Percentiles rank a stretch among this genome's conserved stretches.
Conservation (phyloP, 2,113 vertebrate species). For the Suncus etruscus region DNA sequence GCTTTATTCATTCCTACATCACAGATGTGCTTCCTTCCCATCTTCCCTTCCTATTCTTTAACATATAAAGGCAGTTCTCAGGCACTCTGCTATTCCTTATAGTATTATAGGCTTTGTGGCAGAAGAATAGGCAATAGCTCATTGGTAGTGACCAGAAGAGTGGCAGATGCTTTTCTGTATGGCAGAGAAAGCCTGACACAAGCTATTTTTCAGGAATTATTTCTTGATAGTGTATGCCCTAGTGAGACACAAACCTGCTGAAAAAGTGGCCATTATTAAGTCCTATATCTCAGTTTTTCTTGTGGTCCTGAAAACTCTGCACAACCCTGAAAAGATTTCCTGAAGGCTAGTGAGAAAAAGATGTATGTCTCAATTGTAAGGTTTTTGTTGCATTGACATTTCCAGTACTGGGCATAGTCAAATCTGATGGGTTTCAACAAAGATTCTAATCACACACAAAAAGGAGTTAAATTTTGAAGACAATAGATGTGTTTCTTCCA, state of each 20-base stretch:
- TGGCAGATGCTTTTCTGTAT: slow-evolving; percentile 42
- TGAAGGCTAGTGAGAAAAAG: neutral
- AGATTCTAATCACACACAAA: neutral
- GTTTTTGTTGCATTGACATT: slow-evolving; percentile 52
- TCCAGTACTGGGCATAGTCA: neutral
- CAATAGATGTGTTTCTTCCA: neutral
- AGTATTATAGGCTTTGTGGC: slow-evolving; percentile 33
- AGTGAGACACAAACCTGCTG: neutral
- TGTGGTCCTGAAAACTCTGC: slow-evolving; percentile 36
- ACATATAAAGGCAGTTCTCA: neutral
- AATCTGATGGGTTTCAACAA: slow-evolving; percentile 4
- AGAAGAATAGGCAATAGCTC: neutral
- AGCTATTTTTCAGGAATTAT: slow-evolving; percentile 41
- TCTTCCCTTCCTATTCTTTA: neutral
- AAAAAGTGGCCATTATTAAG: slow-evolving; percentile 47
- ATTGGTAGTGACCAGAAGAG: neutral
- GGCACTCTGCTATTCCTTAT: slow-evolving; percentile 1
- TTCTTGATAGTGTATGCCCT: slow-evolving; percentile 42
- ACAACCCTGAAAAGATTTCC: neutral
- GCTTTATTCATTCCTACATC: slow-evolving; percentile 5
- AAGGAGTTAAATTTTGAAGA: neutral
- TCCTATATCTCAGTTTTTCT: slow-evolving; percentile 42
- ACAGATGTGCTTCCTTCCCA: neutral
- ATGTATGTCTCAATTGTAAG: neutral
- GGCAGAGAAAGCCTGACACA: slow-evolving; percentile 41